A percentile compares a stretch with the other conserved stretches of the same genome.
Conservation (phyloP, 2,888 invertebrate species). For the Drepana falcataria region DNA sequence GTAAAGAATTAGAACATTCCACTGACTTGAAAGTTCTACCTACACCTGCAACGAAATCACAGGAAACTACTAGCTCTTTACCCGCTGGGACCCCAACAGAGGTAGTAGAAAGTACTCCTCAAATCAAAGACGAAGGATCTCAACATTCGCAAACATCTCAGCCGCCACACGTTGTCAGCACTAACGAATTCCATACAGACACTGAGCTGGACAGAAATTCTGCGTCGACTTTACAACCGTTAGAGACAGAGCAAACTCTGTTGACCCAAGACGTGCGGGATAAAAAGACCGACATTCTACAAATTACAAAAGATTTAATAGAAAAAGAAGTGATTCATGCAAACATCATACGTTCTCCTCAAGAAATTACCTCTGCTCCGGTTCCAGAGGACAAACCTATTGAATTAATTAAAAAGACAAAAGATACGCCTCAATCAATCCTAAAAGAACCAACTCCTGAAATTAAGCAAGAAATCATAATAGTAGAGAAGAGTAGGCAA, state of each 20-base stretch:
- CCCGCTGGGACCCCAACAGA: neutral
- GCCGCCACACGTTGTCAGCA: neutral
- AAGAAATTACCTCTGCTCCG: neutral
- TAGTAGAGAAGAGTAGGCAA: too few relatives aligned
- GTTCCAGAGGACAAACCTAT: neutral
- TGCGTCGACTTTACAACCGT: too few relatives aligned
- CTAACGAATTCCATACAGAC: too few relatives aligned
- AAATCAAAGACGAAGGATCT: neutral
- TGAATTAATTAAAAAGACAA: too few relatives aligned
- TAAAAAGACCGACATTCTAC: constrained; percentile 13
- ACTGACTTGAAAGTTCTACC: too few relatives aligned
- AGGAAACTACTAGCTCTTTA: neutral
- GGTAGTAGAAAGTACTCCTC: neutral
- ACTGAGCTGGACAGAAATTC: too few relatives aligned
- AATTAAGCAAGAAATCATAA: neutral
- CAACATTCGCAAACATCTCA: neutral
- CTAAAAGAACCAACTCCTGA: neutral
- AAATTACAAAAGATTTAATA: constrained; percentile 28
- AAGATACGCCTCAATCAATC: neutral
- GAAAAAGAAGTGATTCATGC: constrained; percentile 27
- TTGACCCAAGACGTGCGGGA: constrained; percentile 4
- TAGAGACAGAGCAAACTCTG: too few relatives aligned
- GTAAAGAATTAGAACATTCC: too few relatives aligned
- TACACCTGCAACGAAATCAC: neutral
- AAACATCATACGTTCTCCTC: constrained; percentile 7